Conservation (phyloP, 2,888 invertebrate genomes). For the Danaus chrysippus region DNA sequence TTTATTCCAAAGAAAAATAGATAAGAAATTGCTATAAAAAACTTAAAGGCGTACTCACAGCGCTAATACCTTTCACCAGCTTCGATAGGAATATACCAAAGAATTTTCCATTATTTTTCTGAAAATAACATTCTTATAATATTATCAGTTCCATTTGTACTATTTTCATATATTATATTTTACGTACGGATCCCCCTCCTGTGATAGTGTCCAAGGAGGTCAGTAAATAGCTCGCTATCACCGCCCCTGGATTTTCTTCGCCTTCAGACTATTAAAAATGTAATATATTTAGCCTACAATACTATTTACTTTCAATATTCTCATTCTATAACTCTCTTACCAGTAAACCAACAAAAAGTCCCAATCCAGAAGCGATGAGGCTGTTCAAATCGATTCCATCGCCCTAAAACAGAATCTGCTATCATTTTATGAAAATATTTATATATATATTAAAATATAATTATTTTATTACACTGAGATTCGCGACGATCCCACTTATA, state of each 20-base stretch:
- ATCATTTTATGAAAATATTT: constrained; percentile 5
- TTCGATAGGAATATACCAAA: constrained; percentile 67
- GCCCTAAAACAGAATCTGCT: constrained; percentile 51
- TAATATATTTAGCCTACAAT: constrained; percentile 5
- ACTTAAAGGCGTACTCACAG: constrained; percentile 45
- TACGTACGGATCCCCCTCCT: constrained; percentile 71
- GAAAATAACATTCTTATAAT: constrained; percentile 33
- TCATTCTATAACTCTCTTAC: constrained; percentile 41
- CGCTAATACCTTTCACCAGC: constrained; percentile 66
- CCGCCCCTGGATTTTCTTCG: constrained; percentile 64
- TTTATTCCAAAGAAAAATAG: not conserved
- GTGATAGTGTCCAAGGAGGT: constrained; percentile 69
- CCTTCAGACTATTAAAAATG: constrained; percentile 57
- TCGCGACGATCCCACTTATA: constrained; percentile 67
- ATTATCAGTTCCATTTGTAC: too few relatives aligned
- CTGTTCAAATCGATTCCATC: constrained; percentile 69
- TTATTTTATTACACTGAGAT: constrained; percentile 65
- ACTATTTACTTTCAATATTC: not conserved
- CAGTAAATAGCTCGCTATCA: constrained; percentile 63
- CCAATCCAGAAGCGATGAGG: constrained; percentile 64
- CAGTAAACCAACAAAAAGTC: constrained; percentile 68
- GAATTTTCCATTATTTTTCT: constrained; percentile 73
- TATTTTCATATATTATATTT: not conserved
- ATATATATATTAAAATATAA: constrained; percentile 1
- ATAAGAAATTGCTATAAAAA: not conserved